Base-by-base conservation (phyloP, 2,797 vertebrate species). In the Dermochelys coriacea region DNA sequence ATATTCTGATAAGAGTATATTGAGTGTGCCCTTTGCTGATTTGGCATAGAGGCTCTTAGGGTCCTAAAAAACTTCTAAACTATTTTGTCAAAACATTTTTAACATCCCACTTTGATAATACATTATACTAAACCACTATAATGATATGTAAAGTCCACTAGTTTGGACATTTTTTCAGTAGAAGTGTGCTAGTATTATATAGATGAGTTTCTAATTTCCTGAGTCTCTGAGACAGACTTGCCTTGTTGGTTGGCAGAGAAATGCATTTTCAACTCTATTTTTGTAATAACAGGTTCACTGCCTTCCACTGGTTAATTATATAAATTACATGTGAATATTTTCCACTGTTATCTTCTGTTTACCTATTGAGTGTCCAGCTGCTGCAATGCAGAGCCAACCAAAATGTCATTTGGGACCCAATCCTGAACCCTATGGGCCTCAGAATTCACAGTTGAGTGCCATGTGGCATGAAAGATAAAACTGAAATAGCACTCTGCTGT, bases 391-490 rank as follows among this genome's bases (percentile, higher is more conserved):
- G 89, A 90, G 77, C 71, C 10, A 77, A 61, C 68, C 84, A 74
- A 64, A 8, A 5, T n/a, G 86, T 82, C 79, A 57, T 37, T 90
- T 51, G 55, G 75, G 68, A 27, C 31, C 52, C 23, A 0, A 1
- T 88, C 59, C 51, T 1, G 2, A 89, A 87, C 45, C 81, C 90
- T 84, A 15, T 89, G 51, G 75, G 80, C 89, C 91, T 61, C 27
- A 81, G 79, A 79, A 90, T 37, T 75, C 87, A 1, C 25, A 71
- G 84, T 64, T 23, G 5, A 55, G 90, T 89, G 81, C 50, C 82
- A 29, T 80, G 85, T 94, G 57, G 77, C 94, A 84, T 71, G 47
- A 93, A 74, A 93, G 50, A 29, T 37, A 92, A 71, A 79, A 88
- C 31, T 86, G 82, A 78, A 12, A 0, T 82, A 86, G 31, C 79